A percentile compares a stretch with the other conserved stretches of the same genome.
Evolutionary conservation across 2,797 vertebrate species (phyloP).

Genomic region (Pseudochromis fuscus): DNA sequence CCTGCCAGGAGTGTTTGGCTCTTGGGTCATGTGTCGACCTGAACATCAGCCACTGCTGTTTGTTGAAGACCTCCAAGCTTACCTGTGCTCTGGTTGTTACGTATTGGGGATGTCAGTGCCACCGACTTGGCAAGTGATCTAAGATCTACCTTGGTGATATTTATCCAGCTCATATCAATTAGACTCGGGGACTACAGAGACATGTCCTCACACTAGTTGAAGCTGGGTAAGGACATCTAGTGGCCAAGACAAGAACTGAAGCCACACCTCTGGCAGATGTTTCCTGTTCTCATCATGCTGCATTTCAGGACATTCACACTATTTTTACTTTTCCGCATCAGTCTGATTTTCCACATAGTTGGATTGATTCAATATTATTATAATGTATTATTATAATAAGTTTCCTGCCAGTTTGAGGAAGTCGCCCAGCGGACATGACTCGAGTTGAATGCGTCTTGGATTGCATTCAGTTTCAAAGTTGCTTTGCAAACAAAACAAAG

Average conservation of each 20-base stretch:
- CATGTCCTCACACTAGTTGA: constrained; percentile 43
- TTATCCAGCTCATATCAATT: constrained; percentile 64
- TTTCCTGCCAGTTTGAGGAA: background rate
- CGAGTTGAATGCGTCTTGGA: background rate
- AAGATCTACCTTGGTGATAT: constrained; percentile 49
- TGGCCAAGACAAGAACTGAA: constrained; percentile 65
- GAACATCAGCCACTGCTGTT: constrained; percentile 17
- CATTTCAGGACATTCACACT: background rate
- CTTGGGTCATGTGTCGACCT: background rate
- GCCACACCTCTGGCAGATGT: too few species aligned
- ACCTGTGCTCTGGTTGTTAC: constrained; percentile 28
- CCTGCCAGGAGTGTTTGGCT: background rate
- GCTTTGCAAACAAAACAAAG: constrained; percentile 13
- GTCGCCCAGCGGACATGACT: background rate
- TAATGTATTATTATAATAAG: background rate
- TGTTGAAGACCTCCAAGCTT: constrained; percentile 28
- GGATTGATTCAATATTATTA: too few species aligned
- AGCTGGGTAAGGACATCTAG: constrained; percentile 78
- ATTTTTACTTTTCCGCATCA: background rate
- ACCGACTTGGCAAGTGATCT: constrained; percentile 44
- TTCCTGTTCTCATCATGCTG: too few species aligned
- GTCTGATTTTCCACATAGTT: constrained; percentile 6
- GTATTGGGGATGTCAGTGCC: constrained; percentile 32
- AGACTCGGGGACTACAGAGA: constrained; percentile 52
- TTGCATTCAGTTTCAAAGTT: constrained; percentile 12